Evolutionary conservation across 2,113 vertebrate genomes (phyloP), one percentile per base, ranked within the genome.

Genomic region (Urocynchramus pylzowi): DNA sequence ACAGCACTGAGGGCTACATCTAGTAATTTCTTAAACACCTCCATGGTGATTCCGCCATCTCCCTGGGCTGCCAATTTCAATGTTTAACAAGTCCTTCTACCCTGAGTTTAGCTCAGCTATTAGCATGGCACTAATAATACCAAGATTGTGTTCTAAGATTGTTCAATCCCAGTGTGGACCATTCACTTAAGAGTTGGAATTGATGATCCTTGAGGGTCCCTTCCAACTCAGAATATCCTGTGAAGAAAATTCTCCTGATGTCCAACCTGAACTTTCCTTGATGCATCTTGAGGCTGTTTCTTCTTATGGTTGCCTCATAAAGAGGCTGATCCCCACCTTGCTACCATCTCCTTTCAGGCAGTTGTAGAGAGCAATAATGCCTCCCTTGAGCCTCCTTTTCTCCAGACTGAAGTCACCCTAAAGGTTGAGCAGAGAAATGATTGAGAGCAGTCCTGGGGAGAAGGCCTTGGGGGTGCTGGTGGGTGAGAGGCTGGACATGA

Each of bases 291-390:
- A 65, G 37, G n/a, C 13, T 7, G 8, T 60, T 60, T 60, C 13
- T 60, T 60, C 20, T 82, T 21, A 30, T n/a, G 11, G 22, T 24
- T 65, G 13, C 23, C 53, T 57, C 3, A 0, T 11, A 47, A 52
- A 52, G 52, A 52, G 13, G 15, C 33, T 49, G 44, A 52, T 37
- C 15, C 23, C 18, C n/a, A 57, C 19, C 18, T 44, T 12, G 3
- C 31, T 44, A 33, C 33, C 16, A 11, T 13, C 44, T 74, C 19
- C 23, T 60, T 39, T 68, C 44, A 67, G 10, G 33, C 20, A 60
- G 13, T 4, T 60, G 45, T 60, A 10, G 28, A 52, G 19, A 67
- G 20, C 0, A 1, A 22, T n/a, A 30, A 60, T 1, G 0, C 24
- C 33, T 67, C 13, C 16, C 27, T 21, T 7, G 19, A 45, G 11